Base-by-base conservation (phyloP, 2,888 invertebrate genomes). In the Lepidochitona cinerea region DNA sequence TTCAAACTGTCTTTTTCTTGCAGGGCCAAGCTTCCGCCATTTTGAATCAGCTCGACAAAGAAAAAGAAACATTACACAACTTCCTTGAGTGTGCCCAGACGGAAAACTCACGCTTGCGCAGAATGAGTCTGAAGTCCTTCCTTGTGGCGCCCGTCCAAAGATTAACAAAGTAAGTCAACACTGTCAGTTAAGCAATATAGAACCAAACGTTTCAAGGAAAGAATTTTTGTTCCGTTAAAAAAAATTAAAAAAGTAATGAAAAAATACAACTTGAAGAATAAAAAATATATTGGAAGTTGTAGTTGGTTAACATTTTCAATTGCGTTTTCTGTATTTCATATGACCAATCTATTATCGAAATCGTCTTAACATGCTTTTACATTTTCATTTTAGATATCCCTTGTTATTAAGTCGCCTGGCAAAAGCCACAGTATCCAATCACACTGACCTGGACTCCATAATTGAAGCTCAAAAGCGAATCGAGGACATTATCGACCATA, bases 401-500 rank as follows among this genome's bases (percentile, higher is more conserved):
- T 32, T 59, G 7, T 29, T 59, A 4, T 26, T 59, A 4, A 59
- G 59, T 9, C 23, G 59, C 4, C 26, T 59, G 59, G 59, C 59
- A 1, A 59, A 59, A 26, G 59, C 9, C 1, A 59, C 59, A 4
- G 12, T 14, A 29, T 23, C 23, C 5, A 59, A 59, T 59, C 59
- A 59, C 26, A 3, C 9, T 1, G 59, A 59, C 26, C 29, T 59
- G 14, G 59, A 59, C 14, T 23, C 59, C 59, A 59, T 59, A 23
- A 23, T 59, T 4, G 59, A 59, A 26, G 59, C 59, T 9, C 23
- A 29, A 59, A 59, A 59, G 29, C 23, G 59, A 26, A 59, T 59
- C 29, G 59, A 59, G 32, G 59, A 59, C 9, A 59, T 59, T 26
- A 59, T 59, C 26, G 59, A 59, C 59, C 59, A 59, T 59, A 59